Evolutionary conservation across 2,113 vertebrate genomes (phyloP), one percentile per base, ranked within the genome.

Genomic region (Montifringilla adamsi): DNA sequence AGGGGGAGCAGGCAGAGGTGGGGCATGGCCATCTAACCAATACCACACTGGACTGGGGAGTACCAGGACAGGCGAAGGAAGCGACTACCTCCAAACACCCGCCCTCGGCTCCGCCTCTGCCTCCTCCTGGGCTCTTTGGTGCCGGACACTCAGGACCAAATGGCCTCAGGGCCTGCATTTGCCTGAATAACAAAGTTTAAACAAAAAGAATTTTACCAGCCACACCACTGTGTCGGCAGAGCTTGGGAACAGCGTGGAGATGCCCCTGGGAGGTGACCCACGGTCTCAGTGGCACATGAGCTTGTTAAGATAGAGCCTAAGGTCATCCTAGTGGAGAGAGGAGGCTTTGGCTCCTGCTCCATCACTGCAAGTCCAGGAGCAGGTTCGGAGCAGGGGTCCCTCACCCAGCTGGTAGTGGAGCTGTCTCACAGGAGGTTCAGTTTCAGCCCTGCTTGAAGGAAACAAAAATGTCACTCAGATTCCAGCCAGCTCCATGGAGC

Each of bases 91-190:
- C 94, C 49, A 21, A 76, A 83, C 85, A 87, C 8, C 75, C 2
- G 0, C 83, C 95, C 86, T 35, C 1, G 0, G 89, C 88, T 92
- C 82, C 35, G 14, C 82, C 95, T 72, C 96, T 87, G 92, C 81
- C 84, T 79, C 87, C 87, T 95, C 92, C 70, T 9, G 49, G 39
- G 84, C n/a, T n/a, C n/a, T n/a, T n/a, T n/a, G n/a, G n/a, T n/a
- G n/a, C n/a, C n/a, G n/a, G n/a, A n/a, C 83, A 39, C 95, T 95
- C 94, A 90, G 96, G 92, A 90, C 94, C 94, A 64, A 90, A 73
- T 0, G 44, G 95, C 82, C 95, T 70, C 94, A 47, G 47, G 89
- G 86, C 80, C 86, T 46, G 76, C 59, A 14, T 86, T 47, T 89
- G 83, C 93, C 96, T 72, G 95, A 92, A 31, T 27, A 74, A 74